A percentile compares a stretch with the other conserved stretches of the same genome.
Conservation (phyloP, 92 coral and sea anemone genomes). For the Zoanthus gigantus region DNA sequence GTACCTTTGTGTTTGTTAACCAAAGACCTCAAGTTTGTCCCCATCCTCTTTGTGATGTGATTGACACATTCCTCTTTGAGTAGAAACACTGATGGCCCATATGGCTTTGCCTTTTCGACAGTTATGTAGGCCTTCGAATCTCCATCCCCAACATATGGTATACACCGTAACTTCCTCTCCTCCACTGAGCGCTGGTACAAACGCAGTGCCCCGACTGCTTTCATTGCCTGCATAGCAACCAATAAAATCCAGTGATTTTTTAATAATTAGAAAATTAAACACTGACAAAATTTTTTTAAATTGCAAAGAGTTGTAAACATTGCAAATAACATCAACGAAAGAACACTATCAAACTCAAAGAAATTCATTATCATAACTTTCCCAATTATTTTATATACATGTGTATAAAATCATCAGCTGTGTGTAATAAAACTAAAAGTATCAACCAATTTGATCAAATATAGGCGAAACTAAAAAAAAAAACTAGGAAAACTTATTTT, state of each 20-base stretch:
- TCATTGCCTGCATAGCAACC: conserved; percentile 9
- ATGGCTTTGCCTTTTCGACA: conserved; percentile 33
- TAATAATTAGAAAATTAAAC: not conserved
- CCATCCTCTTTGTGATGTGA: conserved; percentile 25
- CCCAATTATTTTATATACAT: too few relatives aligned
- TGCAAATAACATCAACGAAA: not conserved
- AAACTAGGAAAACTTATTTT: too few relatives aligned
- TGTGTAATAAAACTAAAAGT: too few relatives aligned
- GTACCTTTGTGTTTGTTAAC: conserved; percentile 23
- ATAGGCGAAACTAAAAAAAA: too few relatives aligned
- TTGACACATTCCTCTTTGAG: conserved; percentile 15
- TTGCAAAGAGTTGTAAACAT: not conserved
- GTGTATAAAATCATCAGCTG: too few relatives aligned
- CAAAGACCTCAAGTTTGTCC: conserved; percentile 24
- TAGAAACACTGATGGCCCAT: conserved; percentile 37
- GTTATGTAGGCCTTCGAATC: conserved; percentile 7
- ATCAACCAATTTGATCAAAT: too few relatives aligned
- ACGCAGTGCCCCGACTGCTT: conserved; percentile 29
- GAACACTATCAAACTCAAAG: not conserved
- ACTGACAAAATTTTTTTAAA: not conserved
- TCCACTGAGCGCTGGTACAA: conserved; percentile 30
- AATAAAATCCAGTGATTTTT: not conserved
- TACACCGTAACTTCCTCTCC: not conserved
- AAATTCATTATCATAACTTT: too few relatives aligned
- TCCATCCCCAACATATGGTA: conserved; percentile 34